phyloP scores from a whole-genome alignment of 2,797 vertebrate species.

The Eremophila alpestris region DNA sequence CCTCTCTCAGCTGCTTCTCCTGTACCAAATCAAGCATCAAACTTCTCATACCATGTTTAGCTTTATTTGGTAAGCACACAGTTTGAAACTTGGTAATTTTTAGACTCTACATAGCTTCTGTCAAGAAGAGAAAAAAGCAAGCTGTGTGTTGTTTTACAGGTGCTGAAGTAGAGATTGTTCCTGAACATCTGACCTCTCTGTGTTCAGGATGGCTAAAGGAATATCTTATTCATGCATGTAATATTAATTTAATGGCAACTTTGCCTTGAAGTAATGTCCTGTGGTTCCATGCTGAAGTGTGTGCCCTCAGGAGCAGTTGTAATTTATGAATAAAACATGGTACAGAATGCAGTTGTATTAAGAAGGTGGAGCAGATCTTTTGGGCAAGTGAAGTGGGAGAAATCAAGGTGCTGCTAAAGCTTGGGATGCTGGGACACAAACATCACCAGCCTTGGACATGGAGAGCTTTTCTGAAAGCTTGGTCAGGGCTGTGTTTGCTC shows the following conservation, averaged over 20 bases:
- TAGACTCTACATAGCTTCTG: neutral
- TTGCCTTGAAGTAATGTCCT: neutral
- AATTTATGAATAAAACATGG: neutral
- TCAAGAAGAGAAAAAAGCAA: neutral
- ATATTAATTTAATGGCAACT: neutral
- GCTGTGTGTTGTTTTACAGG: neutral
- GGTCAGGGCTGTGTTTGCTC: neutral
- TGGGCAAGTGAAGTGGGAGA: neutral
- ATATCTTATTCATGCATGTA: neutral
- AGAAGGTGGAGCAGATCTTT: neutral
- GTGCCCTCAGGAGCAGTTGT: neutral
- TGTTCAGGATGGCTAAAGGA: neutral
- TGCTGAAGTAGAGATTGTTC: neutral
- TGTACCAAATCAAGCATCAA: neutral
- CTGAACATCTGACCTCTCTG: neutral
- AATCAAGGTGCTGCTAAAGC: neutral
- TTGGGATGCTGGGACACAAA: neutral
- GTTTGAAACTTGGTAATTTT: neutral
- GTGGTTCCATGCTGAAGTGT: neutral
- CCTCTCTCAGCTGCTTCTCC: constrained; percentile 23
- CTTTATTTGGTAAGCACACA: neutral
- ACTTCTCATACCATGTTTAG: neutral
- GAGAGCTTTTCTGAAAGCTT: neutral
- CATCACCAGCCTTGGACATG: fast-evolving
- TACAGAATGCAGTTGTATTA: neutral